Base-by-base conservation (phyloP, 2,113 vertebrate genomes). In the Urocynchramus pylzowi region DNA sequence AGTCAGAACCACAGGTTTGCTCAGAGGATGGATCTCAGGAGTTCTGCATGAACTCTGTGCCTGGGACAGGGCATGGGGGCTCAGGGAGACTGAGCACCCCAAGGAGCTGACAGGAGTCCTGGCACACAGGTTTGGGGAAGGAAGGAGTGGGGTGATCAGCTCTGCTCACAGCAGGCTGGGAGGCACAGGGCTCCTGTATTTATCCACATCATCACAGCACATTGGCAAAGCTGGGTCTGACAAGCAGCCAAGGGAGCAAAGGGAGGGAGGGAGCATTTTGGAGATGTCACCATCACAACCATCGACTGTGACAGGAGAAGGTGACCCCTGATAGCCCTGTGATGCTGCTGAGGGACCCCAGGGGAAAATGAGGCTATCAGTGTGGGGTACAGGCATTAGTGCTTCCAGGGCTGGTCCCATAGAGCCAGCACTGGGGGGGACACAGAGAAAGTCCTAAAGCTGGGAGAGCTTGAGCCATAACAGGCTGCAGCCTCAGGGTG, bases 381-480 rank as follows among this genome's bases (percentile, higher is more conserved):
- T 31, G 42, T 35, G 42, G 39, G 41, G n/a, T 56, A 31, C 5
- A 42, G 73, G 18, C 31, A 78, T 52, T 35, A 24, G 27, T 30
- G 53, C 21, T 65, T 49, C 41, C 77, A 57, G 57, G 27, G 41
- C 18, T 75, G 22, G 14, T 44, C 45, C 77, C 64, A 53, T 0
- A 33, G 9, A 79, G 24, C 28, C 39, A 24, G 24, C 10, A 45
- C 5, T 10, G 9, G 15, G 7, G 7, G 19, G 21, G 11, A 9
- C 39, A 31, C 0, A 0, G 49, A 44, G 61, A 68, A 45, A 45
- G 65, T 14, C 60, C 69, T 44, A 63, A 84, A 87, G 19, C 27
- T 42, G 13, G 4, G 26, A 54, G 44, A 45, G 8, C 47, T 52
- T 1, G 0, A 26, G 35, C 53, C 0, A 0, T 5, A 35, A 52